Evolutionary conservation across 2,888 invertebrate genomes (phyloP).

Genomic region (Brassicogethes aeneus): DNA sequence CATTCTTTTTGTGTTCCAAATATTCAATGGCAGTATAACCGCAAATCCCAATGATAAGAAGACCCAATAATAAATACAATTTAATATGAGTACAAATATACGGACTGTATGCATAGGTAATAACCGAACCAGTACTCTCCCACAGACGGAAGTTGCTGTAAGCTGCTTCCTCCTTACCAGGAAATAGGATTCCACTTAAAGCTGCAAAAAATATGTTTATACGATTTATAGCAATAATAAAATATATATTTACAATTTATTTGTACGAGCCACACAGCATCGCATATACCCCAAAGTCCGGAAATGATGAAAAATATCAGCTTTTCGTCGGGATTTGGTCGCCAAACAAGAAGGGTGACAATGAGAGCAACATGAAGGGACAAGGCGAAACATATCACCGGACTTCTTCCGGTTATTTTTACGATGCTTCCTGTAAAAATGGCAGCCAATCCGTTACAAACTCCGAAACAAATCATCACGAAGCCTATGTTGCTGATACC

Average conservation of each 20-base stretch:
- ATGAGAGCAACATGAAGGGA: slow-evolving; percentile 62
- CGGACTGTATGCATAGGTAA: slow-evolving; percentile 73
- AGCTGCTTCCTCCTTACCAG: slow-evolving; percentile 77
- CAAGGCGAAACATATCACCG: slow-evolving; percentile 68
- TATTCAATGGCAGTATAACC: slow-evolving; percentile 66
- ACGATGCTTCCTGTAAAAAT: slow-evolving; percentile 70
- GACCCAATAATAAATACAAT: slow-evolving; percentile 55
- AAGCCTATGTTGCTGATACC: slow-evolving; percentile 87
- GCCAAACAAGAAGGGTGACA: slow-evolving; percentile 61
- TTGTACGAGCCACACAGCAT: slow-evolving; percentile 87
- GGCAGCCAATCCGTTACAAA: slow-evolving; percentile 80
- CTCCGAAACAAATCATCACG: slow-evolving; percentile 89
- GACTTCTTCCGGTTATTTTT: slow-evolving; percentile 69
- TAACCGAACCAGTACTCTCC: slow-evolving; percentile 85
- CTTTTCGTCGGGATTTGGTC: slow-evolving; percentile 58
- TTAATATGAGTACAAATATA: slow-evolving; percentile 67
- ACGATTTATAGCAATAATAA: background rate
- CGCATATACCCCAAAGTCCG: slow-evolving; percentile 80
- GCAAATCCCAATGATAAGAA: slow-evolving; percentile 61
- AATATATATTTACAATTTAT: slow-evolving; percentile 63
- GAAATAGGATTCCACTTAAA: slow-evolving; percentile 77
- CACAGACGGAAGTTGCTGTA: slow-evolving; percentile 89
- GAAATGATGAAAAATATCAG: slow-evolving; percentile 69
- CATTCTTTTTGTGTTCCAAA: slow-evolving; percentile 41
- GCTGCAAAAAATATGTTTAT: slow-evolving; percentile 42